Percentiles rank a stretch among this genome's conserved stretches.
These are phyloP conservation scores for Trisateles emortualis DNA, from an alignment of 2,888 invertebrate species.

Conservation along the genomic window DNA sequence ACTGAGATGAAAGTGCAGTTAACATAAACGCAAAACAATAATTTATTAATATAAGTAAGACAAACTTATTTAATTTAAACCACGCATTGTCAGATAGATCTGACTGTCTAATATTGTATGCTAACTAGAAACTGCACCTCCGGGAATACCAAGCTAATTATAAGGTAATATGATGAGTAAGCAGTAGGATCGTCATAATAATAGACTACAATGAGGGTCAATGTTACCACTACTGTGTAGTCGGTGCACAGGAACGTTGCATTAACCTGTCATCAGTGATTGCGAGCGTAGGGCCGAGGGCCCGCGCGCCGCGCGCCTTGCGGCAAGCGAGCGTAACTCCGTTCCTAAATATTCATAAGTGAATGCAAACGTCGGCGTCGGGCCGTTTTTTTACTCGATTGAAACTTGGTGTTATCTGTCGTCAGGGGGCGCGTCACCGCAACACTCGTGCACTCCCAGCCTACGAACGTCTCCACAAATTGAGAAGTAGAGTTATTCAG, in stretches of 20 bases:
- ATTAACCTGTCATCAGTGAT: background rate
- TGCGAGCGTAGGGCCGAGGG: background rate
- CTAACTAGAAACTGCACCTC: no score
- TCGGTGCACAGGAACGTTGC: background rate
- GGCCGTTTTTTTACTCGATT: constrained; percentile 28
- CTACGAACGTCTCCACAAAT: constrained; percentile 15
- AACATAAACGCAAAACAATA: background rate
- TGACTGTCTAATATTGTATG: no score
- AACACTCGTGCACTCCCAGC: background rate
- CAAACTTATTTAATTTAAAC: no score
- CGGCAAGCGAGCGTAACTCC: constrained; percentile 5
- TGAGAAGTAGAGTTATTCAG: constrained; percentile 21
- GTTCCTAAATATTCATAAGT: constrained; percentile 28
- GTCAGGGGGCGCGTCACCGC: constrained; percentile 8
- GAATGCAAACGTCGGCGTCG: constrained; percentile 20
- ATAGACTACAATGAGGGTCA: no score
- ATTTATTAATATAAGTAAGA: no score
- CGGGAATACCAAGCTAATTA: no score
- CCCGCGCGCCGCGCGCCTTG: background rate
- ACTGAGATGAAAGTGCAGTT: constrained; percentile 1
- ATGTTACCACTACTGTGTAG: no score
- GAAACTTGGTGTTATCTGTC: constrained; percentile 15
- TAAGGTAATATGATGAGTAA: no score
- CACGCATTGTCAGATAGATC: no score
- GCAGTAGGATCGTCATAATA: no score